phyloP scores from a whole-genome alignment of 2,113 vertebrate species.

The Elachura formosa region DNA sequence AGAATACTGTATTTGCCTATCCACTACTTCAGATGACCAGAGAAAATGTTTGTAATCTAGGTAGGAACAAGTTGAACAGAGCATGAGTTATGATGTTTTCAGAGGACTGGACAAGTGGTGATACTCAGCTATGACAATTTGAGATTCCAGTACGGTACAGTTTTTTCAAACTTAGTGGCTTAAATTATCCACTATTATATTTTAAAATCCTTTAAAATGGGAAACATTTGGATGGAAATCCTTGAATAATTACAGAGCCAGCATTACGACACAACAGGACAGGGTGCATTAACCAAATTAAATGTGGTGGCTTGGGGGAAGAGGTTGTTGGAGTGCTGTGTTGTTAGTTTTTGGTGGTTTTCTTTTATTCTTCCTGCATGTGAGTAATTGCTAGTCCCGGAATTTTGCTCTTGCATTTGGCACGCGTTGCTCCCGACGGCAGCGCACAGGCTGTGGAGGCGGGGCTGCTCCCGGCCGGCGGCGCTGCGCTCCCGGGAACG shows the following conservation, averaged over 20 bases:
- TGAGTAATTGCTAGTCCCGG: background rate
- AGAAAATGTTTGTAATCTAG: background rate
- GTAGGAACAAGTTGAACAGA: background rate
- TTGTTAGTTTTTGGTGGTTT: accelerated
- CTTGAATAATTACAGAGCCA: background rate
- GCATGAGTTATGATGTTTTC: accelerated
- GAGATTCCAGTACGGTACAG: background rate
- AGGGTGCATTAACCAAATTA: background rate
- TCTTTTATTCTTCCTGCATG: background rate
- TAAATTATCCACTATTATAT: background rate
- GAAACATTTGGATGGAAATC: background rate
- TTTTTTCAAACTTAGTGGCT: background rate
- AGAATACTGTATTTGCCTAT: background rate
- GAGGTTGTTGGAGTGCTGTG: background rate
- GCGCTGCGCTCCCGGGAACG: background rate
- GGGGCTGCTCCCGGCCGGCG: background rate
- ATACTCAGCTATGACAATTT: background rate
- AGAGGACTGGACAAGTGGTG: background rate
- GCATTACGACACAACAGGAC: too few relatives aligned
- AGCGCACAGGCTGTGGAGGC: accelerated
- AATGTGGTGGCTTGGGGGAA: accelerated
- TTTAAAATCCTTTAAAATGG: background rate
- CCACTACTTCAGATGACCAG: background rate
- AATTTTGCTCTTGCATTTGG: background rate
- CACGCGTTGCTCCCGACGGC: accelerated